Evolutionary conservation across 1,140 invertebrate species (phyloP).

Genomic region (Nautilus pompilius): DNA sequence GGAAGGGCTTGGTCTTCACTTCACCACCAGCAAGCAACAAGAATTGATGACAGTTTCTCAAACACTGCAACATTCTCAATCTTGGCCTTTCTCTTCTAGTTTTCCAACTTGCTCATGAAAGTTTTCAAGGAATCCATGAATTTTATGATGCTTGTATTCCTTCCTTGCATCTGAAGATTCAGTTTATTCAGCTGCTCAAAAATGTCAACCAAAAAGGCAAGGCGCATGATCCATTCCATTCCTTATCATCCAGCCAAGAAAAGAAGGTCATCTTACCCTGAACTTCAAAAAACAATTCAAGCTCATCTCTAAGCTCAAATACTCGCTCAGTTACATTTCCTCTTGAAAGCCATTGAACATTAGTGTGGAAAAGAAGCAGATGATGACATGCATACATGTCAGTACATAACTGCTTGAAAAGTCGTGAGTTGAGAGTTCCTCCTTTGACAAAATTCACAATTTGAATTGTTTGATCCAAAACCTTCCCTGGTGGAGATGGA

Average conservation of each 20-base stretch:
- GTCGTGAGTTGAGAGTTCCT: no score
- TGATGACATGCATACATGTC: no score
- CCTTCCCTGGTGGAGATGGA: neutral
- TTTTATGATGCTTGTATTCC: neutral
- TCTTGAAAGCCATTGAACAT: neutral
- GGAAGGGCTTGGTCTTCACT: neutral
- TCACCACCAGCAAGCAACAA: neutral
- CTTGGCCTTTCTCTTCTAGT: neutral
- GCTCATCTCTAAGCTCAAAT: neutral
- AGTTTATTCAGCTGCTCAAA: neutral
- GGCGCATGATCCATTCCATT: neutral
- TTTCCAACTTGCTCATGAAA: neutral
- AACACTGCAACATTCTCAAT: neutral
- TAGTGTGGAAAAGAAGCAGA: neutral
- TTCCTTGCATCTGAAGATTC: neutral
- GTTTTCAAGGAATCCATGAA: neutral
- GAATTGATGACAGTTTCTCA: neutral
- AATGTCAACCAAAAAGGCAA: neutral
- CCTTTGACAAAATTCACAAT: neutral
- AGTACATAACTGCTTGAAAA: no score
- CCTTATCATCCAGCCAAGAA: neutral
- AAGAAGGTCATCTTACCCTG: neutral
- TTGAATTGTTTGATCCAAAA: neutral
- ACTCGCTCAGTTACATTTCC: neutral
- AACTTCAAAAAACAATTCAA: neutral